Evolutionary conservation across 2,113 vertebrate species (phyloP), one percentile per base, ranked within the genome.

Genomic region (Ptilonorhynchus violaceus): DNA sequence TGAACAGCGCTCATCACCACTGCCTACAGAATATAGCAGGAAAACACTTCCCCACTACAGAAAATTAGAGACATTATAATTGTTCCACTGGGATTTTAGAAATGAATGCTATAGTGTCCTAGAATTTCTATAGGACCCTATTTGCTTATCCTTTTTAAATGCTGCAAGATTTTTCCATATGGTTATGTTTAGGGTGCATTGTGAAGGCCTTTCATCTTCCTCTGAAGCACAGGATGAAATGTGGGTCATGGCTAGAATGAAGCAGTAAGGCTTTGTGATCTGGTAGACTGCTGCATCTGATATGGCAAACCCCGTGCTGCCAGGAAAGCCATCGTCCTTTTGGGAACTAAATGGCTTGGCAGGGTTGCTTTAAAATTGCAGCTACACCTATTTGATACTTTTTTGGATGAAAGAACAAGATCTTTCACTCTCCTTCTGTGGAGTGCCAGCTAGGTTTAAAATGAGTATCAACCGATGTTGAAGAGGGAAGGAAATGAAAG

Each of bases 401-500:
- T 88, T 80, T 72, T 60, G 73, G 88, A 89, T 75, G 92, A 87
- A 95, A 92, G 92, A 92, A 96, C 41, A 63, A 96, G 88, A 82
- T 75, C 85, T 80, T 84, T 93, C 73, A 76, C 47, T 84, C 68
- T 67, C 41, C 56, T 80, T 52, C 60, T 21, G 56, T 55, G 41
- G 77, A 96, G 84, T 62, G 77, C 66, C 80, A 94, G 84, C 56
- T 50, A 84, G 58, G 83, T 87, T 96, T 96, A 92, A 96, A 95
- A 96, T 93, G 93, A 95, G 89, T 95, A 69, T 86, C 80, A 92
- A 75, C 56, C 4, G 1, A 56, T 3, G 9, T 10, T 75, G 67
- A 62, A 85, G 73, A 85, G 70, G 80, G 94, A 96, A 95, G 93
- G 89, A 96, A 96, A 96, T 95, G 95, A 96, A 96, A 96, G 96